Evolutionary conservation across 2,113 vertebrate genomes (phyloP).

Genomic region (Proterorhinus semilunaris): DNA sequence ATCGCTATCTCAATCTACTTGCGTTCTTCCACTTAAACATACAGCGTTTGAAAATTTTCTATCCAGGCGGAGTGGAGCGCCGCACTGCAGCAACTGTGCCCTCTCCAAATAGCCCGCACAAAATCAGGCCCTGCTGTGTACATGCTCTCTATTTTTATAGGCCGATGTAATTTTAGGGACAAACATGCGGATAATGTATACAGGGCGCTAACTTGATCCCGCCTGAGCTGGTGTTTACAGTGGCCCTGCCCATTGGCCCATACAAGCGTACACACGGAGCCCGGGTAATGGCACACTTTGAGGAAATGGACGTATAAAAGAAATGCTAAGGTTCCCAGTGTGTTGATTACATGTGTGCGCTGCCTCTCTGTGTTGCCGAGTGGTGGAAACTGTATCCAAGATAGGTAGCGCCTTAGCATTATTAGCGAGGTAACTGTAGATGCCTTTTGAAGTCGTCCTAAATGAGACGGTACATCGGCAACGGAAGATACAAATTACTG

Average conservation of each 20-base stretch:
- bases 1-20: conserved; percentile 20
- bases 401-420: conserved; percentile 26
- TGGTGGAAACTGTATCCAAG: conserved; percentile 20
- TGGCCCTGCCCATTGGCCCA: conserved; percentile 11
- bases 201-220: conserved; percentile 54
- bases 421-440: conserved; percentile 48
- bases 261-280: conserved; percentile 1
- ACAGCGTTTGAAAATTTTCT: neutral
- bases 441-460: conserved; percentile 52
- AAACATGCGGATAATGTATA: conserved; percentile 59
- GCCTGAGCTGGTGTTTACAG: conserved; percentile 20
- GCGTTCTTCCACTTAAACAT: conserved; percentile 23
- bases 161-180: conserved; percentile 59
- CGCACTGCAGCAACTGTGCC: conserved; percentile 42
- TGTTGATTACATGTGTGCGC: conserved; percentile 29
- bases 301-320: conserved; percentile 22
- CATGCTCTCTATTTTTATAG: conserved; percentile 65
- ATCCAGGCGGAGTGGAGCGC: conserved; percentile 28
- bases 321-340: conserved; percentile 3
- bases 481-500: conserved; percentile 30
- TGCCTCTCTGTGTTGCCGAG: conserved; percentile 22
- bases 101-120: conserved; percentile 67
- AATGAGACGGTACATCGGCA: conserved; percentile 47
- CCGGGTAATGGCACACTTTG: conserved; percentile 16
- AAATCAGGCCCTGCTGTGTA: conserved; percentile 53